phyloP scores from a whole-genome alignment of 2,888 invertebrate species.

The Cephus pygmeus region DNA sequence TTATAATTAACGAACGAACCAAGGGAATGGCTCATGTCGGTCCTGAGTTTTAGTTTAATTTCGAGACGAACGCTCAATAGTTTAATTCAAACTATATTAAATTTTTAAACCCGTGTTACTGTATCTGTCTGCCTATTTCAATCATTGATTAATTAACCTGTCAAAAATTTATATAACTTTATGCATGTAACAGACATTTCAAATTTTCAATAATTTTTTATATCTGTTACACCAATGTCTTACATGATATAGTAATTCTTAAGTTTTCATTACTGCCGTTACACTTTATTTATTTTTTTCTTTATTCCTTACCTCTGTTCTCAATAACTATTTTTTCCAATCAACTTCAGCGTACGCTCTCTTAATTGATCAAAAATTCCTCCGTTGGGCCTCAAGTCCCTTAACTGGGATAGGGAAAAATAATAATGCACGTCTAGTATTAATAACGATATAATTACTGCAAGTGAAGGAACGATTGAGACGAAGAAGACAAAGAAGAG shows the following conservation, averaged over 20 bases:
- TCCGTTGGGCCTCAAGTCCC: neutral
- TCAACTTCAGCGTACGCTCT: neutral
- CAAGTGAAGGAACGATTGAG: slow-evolving; percentile 36
- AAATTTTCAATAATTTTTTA: too few species aligned
- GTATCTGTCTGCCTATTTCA: neutral
- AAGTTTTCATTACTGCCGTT: too few species aligned
- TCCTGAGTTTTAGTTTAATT: slow-evolving; percentile 26
- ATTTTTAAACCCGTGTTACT: neutral
- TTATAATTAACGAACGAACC: slow-evolving; percentile 40
- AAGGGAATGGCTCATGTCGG: slow-evolving; percentile 43
- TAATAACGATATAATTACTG: slow-evolving; percentile 47
- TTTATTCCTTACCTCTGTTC: neutral
- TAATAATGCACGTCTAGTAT: slow-evolving; percentile 58
- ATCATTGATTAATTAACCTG: neutral
- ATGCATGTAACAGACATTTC: too few species aligned
- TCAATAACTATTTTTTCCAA: neutral
- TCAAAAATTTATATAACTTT: too few species aligned
- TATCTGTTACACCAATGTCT: too few species aligned
- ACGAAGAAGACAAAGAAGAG: slow-evolving; percentile 37
- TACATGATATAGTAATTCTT: too few species aligned
- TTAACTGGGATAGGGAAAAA: slow-evolving; percentile 28
- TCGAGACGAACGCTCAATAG: slow-evolving; percentile 26
- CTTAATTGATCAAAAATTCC: neutral
- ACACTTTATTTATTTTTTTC: too few species aligned
- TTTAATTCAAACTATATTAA: slow-evolving; percentile 20